A percentile compares a stretch with the other conserved stretches of the same genome.
These are phyloP conservation scores for Andrena marginata DNA, from an alignment of 2,888 invertebrate genomes.

Conservation along the genomic window DNA sequence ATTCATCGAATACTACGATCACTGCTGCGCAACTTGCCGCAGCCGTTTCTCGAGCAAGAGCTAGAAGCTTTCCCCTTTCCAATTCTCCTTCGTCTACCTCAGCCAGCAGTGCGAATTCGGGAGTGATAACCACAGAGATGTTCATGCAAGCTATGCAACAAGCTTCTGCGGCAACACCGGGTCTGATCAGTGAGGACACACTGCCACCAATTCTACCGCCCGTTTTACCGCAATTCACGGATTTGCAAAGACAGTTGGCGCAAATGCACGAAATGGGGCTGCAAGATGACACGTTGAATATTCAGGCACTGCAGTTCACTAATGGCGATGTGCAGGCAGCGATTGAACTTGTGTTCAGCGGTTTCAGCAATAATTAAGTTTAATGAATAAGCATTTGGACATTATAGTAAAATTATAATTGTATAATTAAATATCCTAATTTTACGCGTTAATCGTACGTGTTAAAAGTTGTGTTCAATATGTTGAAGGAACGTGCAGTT, in stretches of 20 bases:
- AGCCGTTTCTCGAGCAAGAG: constrained; percentile 89
- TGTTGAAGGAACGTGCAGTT: constrained; percentile 1
- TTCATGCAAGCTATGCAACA: constrained; percentile 92
- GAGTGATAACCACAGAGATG: constrained; percentile 91
- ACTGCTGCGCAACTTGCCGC: constrained; percentile 92
- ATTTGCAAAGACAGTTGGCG: constrained; percentile 87
- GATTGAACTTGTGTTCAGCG: constrained; percentile 94
- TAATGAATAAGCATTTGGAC: constrained; percentile 20
- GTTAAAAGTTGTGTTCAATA: background rate
- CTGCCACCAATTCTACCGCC: constrained; percentile 70
- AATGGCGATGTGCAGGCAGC: constrained; percentile 96
- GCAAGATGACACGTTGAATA: constrained; percentile 92
- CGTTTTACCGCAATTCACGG: constrained; percentile 69
- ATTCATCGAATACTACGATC: constrained; percentile 86
- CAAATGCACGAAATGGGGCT: constrained; percentile 97
- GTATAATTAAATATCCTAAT: constrained; percentile 6
- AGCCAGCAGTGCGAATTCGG: constrained; percentile 72
- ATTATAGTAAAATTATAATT: constrained; percentile 10
- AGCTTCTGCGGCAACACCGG: constrained; percentile 86
- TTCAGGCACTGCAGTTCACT: constrained; percentile 93
- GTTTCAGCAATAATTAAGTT: constrained; percentile 82
- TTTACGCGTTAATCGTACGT: constrained; percentile 10
- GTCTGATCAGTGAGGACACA: constrained; percentile 68
- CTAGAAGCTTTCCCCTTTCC: constrained; percentile 74
- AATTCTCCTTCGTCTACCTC: constrained; percentile 73